phyloP scores from a whole-genome alignment of 2,797 vertebrate species.

The Alosa sapidissima region DNA sequence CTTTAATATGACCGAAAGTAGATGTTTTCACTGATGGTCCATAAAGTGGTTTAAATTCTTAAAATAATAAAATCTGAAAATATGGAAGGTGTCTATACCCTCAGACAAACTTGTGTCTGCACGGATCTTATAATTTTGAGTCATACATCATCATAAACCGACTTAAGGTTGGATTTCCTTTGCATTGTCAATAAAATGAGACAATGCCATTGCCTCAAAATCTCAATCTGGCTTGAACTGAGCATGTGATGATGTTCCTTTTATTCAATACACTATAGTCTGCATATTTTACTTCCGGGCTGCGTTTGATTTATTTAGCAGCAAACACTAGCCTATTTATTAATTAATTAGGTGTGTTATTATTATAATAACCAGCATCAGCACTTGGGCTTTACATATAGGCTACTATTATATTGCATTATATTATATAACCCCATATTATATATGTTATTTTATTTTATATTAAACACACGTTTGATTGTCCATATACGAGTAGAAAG shows the following conservation, averaged over 20 bases:
- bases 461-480: background rate
- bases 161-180: background rate
- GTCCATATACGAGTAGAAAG: background rate
- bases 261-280: background rate
- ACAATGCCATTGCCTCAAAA: background rate
- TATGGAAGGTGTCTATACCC: background rate
- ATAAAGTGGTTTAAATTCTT: background rate
- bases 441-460: background rate
- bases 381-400: background rate
- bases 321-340: background rate
- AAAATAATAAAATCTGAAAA: conserved; percentile 7
- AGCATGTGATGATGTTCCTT: background rate
- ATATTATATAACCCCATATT: background rate
- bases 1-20: background rate
- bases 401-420: background rate
- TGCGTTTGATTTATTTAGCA: background rate
- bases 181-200: background rate
- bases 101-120: background rate
- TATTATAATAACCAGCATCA: background rate
- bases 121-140: background rate
- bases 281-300: background rate
- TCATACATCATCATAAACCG: background rate
- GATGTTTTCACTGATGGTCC: background rate
- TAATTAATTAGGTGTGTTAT: background rate
- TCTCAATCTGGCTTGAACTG: background rate